Evolutionary conservation across 2,888 invertebrate genomes (phyloP), one percentile per base, ranked within the genome.

Genomic region (Griposia aprilina): DNA sequence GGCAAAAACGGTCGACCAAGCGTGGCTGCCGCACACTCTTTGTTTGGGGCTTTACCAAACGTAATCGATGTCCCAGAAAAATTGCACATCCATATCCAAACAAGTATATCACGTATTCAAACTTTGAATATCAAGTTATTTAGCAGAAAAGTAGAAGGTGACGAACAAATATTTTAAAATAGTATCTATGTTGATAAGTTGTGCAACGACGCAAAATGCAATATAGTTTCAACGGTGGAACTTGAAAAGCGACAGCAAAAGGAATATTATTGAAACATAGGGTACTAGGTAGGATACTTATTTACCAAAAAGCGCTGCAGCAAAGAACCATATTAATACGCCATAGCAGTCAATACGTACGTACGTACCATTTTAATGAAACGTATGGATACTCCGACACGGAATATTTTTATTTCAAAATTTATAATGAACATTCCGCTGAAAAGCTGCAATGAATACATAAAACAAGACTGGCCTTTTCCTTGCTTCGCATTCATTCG

Each of bases 11-110:
- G 66, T 68, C 79, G 62, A 62, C 79, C 66, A 78, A 73, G 57
- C 82, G 82, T 68, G 67, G 66, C 82, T 52, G 60, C 65, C 69
- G 73, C 72, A 70, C 20, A 71, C 79, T 82, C 79, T 83, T 83
- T 84, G 81, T 83, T 80, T 67, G 55, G 13, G 15, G 63, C 30
- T 63, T 71, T 78, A 74, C 74, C 75, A 80, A 66, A 78, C 78
- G 78, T 60, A 77, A 74, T 79, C 83, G 74, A 71, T 74, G 59
- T 63, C 67, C 71, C 71, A 71, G 62, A 78, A 67, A 74, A 82
- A 82, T n/a, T 63, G 62, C 67, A 74, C 13, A 69, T 59, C 36
- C 48, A 60, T 60, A 36, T 52, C 41, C 23, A 30, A 62, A 80
- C 57, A 48, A 36, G 60, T 30, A 41, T 45, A 11, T n/a, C 23